Conservation (phyloP, 2,113 vertebrate genomes). For the Melierax canorus region DNA sequence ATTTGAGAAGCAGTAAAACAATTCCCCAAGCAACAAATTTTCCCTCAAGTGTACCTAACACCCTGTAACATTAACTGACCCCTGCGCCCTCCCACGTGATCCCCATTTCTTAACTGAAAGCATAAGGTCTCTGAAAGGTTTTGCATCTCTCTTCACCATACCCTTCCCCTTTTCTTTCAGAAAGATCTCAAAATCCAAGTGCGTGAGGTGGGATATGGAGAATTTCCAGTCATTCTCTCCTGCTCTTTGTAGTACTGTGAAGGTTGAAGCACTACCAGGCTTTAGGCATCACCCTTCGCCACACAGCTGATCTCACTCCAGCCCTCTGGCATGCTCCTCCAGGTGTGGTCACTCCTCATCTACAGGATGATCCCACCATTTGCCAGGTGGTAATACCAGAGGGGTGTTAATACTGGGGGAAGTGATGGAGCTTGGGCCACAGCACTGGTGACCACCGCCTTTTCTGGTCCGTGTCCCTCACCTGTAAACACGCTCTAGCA, state of each 20-base stretch:
- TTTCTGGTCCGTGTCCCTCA: background rate
- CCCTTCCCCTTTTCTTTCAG: background rate
- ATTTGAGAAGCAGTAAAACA: background rate
- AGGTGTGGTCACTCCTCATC: background rate
- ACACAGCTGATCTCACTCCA: too few species aligned
- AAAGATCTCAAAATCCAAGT: background rate
- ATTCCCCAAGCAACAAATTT: background rate
- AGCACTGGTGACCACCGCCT: background rate
- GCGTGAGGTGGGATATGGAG: accelerated
- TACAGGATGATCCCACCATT: background rate
- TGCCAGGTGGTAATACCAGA: background rate
- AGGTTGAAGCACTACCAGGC: background rate
- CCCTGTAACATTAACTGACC: background rate
- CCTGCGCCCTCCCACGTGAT: background rate
- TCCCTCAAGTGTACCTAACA: background rate
- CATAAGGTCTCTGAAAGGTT: background rate
- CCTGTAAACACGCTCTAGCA: background rate
- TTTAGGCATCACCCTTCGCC: background rate
- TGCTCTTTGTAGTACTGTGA: background rate
- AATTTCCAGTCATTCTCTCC: background rate
- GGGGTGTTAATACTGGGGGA: accelerated
- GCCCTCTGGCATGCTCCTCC: background rate
- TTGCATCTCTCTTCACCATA: background rate
- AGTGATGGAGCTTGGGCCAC: background rate
- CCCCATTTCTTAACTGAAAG: background rate